Base-by-base conservation (phyloP, 2,113 vertebrate species). In the Anoura caudifer region DNA sequence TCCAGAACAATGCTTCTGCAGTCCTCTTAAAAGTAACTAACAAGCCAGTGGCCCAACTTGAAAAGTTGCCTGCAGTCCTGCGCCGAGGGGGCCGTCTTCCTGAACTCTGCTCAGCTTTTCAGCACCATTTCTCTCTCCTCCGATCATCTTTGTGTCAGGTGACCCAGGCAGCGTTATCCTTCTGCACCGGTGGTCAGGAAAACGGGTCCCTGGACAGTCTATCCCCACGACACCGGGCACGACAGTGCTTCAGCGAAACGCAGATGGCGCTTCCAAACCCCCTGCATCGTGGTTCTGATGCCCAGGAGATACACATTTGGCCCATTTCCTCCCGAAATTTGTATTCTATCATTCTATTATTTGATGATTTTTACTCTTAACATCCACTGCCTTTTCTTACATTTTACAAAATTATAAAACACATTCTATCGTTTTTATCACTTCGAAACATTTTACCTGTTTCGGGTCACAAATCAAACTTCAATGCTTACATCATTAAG, bases 401-500 rank as follows among this genome's bases (percentile, higher is more conserved):
- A 14, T 61, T 79, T 65, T 79, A 63, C 50, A 80, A 87, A 77
- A 47, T 59, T 59, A 45, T 47, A 17, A 80, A 72, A 86, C 20
- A 65, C 14, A 28, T 20, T 69, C 16, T 56, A 43, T 52, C 20
- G 9, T 43, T 73, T 81, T 59, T 63, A 13, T 63, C 28, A 70
- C 56, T 63, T 91, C 28, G 63, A 61, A 77, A 43, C 41, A 73
- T 54, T 61, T 36, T 61, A 14, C 67, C n/a, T 54, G 20, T 36
- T 82, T 38, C 36, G 3, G 33, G 10, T 85, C 81, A 86, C 59
- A 41, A 65, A 87, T 73, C 70, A 38, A 79, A 90, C 73, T 12
- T 28, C 83, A 61, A 65, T 52, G 61, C 76, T 84, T 41, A 20
- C 91, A 72, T 87, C 80, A 73, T 76, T 45, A 47, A 95, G 73